These are phyloP conservation scores for Microctenopoma stevenorrisi DNA, from an alignment of 2,797 vertebrate genomes.

Conservation along the genomic window DNA sequence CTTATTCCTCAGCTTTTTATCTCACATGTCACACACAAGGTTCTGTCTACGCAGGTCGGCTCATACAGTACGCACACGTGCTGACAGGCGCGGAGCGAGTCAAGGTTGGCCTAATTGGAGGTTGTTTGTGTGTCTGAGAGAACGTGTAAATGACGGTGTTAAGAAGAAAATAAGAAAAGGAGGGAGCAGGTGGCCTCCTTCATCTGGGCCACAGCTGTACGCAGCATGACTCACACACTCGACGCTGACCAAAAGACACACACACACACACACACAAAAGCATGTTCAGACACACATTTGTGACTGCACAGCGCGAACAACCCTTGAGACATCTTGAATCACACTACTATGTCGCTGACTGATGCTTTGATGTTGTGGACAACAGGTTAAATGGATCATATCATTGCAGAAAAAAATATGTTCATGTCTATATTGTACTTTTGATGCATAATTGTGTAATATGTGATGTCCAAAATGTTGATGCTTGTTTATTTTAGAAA, in stretches of 20 bases:
- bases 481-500: not conserved
- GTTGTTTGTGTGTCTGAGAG: constrained; percentile 82
- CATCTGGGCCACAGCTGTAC: constrained; percentile 85
- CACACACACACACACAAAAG: constrained; percentile 14
- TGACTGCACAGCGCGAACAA: constrained; percentile 19
- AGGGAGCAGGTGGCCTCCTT: constrained; percentile 84
- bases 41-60: not conserved
- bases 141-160: constrained; percentile 81
- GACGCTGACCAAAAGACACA: constrained; percentile 76
- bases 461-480: not conserved
- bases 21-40: constrained; percentile 7
- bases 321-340: constrained; percentile 29
- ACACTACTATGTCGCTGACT: constrained; percentile 31
- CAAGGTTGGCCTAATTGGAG: constrained; percentile 80
- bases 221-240: constrained; percentile 81
- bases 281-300: constrained; percentile 38
- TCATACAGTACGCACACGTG: not conserved
- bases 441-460: constrained; percentile 3
- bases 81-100: constrained; percentile 49
- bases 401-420: not conserved
- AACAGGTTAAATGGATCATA: not conserved
- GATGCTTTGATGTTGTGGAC: constrained; percentile 35
- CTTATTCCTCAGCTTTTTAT: not conserved
- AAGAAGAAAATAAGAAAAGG: constrained; percentile 68
- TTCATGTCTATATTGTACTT: not conserved